Evolutionary conservation across 1,140 invertebrate species (phyloP), one percentile per base, ranked within the genome.

Genomic region (Armadillidium nasatum): DNA sequence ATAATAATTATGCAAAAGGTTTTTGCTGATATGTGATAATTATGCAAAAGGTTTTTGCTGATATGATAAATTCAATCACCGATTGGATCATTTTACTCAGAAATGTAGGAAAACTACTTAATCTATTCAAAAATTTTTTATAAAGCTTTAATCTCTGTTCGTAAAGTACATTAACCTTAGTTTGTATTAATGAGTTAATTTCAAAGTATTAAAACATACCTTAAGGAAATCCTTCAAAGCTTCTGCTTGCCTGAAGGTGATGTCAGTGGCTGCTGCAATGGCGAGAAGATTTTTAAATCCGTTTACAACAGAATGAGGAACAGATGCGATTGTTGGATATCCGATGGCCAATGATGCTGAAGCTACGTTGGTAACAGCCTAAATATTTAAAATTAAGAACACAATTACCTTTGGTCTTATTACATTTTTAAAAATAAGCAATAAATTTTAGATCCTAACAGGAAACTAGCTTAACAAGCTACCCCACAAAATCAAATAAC

Each of bases 221-320:
- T 87, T 87, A 85, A 83, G 81, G 85, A 88, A 95, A 85, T 94
- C 93, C 86, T 94, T 94, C 85, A 99, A 92, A 84, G 92, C 95
- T 73, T 90, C 88, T 70, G 97, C 97, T 87, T 98, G 92, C 84
- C 93, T 90, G 88, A 99, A 99, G 79, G 93, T 91, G 78, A 98
- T 90, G 68, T 99, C 96, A 77, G 97, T 98, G 81, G 90, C 94
- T 72, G 95, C 94, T 84, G 97, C 96, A 84, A 99, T 88, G 80
- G 97, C 95, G 87, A 99, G 88, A 82, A 99, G 87, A 86, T 97
- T 98, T 89, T 98, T 99, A 89, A 99, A 97, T 74, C 96, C 97
- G 84, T 99, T 98, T 84, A 93, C 92, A 83, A 99, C 91, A 84
- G 94, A 96, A 88, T 99, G 97, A 50, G 97, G 96, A 45, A 90